Evolutionary conservation across 2,888 invertebrate genomes (phyloP).

Genomic region (Strigamia crassipes): DNA sequence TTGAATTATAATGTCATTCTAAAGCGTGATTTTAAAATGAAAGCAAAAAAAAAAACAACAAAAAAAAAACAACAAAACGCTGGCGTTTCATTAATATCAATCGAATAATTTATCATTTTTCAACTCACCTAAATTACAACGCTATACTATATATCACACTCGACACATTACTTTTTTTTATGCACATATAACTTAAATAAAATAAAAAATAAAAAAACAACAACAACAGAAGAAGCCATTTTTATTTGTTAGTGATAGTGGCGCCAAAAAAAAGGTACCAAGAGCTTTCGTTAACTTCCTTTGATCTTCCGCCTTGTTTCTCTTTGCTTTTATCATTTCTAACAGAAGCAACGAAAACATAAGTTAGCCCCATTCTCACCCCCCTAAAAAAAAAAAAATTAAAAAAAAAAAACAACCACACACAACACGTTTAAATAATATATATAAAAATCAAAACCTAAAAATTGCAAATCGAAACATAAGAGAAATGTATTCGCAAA

Average conservation of each 20-base stretch:
- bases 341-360: not conserved
- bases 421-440: not conserved
- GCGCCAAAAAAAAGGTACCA: slow-evolving; percentile 10
- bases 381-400: not conserved
- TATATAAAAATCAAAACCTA: not conserved
- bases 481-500: not conserved
- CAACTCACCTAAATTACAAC: no score
- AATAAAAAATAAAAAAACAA: not conserved
- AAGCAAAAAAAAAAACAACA: no score
- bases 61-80: no score
- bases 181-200: not conserved
- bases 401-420: not conserved
- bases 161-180: not conserved
- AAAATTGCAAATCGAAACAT: not conserved
- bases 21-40: not conserved
- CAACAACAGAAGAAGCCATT: not conserved
- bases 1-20: not conserved
- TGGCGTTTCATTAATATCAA: no score
- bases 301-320: slow-evolving; percentile 35
- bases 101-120: no score
- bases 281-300: slow-evolving; percentile 10
- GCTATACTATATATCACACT: no score
- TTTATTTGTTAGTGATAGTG: slow-evolving; percentile 4
- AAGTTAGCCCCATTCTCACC: not conserved
- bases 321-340: slow-evolving; percentile 28